phyloP scores from a whole-genome alignment of 2,888 invertebrate genomes.

The Dascillus cervinus region DNA sequence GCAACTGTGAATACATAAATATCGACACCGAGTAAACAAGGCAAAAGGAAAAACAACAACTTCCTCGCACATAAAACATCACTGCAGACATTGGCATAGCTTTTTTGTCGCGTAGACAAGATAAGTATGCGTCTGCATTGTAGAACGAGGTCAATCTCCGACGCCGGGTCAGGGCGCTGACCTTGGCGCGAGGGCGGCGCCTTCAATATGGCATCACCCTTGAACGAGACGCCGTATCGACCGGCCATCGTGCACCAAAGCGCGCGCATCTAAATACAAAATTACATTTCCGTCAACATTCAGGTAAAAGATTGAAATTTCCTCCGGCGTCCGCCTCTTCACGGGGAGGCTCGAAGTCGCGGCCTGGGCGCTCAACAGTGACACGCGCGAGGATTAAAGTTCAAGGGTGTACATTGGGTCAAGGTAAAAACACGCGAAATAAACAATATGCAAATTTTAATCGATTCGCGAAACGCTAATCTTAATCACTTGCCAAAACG shows the following conservation, averaged over 20 bases:
- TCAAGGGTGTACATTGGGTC: slow-evolving; percentile 36
- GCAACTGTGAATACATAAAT: no score
- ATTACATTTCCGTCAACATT: slow-evolving; percentile 24
- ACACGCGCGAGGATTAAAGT: slow-evolving; percentile 22
- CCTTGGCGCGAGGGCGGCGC: slow-evolving; percentile 27
- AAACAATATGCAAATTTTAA: no score
- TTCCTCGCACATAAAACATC: slow-evolving; percentile 3
- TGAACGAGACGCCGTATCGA: slow-evolving; percentile 26
- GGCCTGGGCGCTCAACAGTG: no score
- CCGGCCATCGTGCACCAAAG: slow-evolving; percentile 10
- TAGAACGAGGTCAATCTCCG: slow-evolving; percentile 37
- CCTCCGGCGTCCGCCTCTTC: no score
- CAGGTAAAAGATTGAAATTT: no score
- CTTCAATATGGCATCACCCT: slow-evolving; percentile 25
- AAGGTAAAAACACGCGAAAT: no score
- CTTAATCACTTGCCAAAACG: no score
- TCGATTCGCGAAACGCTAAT: no score
- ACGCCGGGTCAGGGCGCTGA: slow-evolving; percentile 36
- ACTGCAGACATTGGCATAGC: slow-evolving; percentile 2
- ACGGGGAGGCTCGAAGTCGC: no score
- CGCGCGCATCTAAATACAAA: slow-evolving; percentile 12
- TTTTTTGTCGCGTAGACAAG: slow-evolving; percentile 14
- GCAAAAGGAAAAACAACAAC: background rate
- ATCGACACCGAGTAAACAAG: no score
- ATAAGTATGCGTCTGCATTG: slow-evolving; percentile 26